A percentile compares a stretch with the other conserved stretches of the same genome.
Evolutionary conservation across 2,113 vertebrate genomes (phyloP).

Genomic region (Chaetodon auriga): DNA sequence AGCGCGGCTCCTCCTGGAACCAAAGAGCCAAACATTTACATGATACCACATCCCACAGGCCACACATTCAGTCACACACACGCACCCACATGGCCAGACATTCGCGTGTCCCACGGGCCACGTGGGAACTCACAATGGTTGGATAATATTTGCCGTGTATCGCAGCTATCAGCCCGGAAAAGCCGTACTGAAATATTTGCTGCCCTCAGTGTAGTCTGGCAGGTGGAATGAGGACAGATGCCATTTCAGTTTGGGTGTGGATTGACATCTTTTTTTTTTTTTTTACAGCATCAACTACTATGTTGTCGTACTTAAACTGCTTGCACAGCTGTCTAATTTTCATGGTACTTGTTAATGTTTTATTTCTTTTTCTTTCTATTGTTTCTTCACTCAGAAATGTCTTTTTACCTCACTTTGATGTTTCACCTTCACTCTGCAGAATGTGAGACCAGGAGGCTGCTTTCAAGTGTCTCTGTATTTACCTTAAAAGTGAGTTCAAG

Average conservation of each 20-base stretch:
- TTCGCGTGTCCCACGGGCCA: background rate
- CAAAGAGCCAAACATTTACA: conserved; percentile 34
- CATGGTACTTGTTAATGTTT: too few species aligned
- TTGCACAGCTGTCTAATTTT: too few species aligned
- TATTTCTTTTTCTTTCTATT: too few species aligned
- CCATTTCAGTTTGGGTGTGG: background rate
- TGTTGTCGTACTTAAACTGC: too few species aligned
- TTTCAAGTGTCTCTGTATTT: too few species aligned
- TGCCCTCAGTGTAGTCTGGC: background rate
- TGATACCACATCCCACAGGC: conserved; percentile 7
- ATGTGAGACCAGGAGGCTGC: too few species aligned
- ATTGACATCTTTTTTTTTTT: background rate
- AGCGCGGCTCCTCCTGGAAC: conserved; percentile 22
- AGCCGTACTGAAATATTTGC: background rate
- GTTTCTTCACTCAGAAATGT: too few species aligned
- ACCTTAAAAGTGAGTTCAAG: too few species aligned
- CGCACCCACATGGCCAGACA: background rate
- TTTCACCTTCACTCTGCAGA: too few species aligned
- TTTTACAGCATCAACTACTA: too few species aligned
- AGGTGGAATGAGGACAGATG: background rate
- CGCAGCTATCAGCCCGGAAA: background rate
- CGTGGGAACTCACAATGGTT: background rate
- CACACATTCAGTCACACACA: background rate
- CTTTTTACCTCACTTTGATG: too few species aligned
- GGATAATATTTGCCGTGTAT: background rate